These are phyloP conservation scores for Telenomus remus DNA, from an alignment of 1,140 invertebrate genomes.

Conservation along the genomic window DNA sequence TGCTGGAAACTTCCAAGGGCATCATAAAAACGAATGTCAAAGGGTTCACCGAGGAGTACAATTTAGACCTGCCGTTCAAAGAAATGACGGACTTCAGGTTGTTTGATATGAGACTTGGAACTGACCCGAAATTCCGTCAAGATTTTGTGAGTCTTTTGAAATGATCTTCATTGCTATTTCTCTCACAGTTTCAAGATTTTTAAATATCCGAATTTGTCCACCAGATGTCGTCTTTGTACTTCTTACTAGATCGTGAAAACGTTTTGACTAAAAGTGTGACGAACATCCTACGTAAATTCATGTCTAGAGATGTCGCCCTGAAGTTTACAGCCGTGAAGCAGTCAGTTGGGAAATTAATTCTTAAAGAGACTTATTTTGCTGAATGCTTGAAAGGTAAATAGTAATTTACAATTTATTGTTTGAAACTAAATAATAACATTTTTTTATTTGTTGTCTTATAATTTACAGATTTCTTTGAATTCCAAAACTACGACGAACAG, in stretches of 20 bases:
- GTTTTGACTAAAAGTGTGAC: constrained; percentile 51
- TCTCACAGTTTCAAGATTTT: no score
- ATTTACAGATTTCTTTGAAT: constrained; percentile 55
- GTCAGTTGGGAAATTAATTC: constrained; percentile 44
- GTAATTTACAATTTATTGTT: background rate
- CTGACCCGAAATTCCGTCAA: constrained; percentile 51
- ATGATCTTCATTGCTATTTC: no score
- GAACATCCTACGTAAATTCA: constrained; percentile 51
- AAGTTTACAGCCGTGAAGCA: constrained; percentile 52
- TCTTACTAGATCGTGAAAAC: constrained; percentile 53
- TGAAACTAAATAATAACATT: background rate
- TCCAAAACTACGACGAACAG: constrained; percentile 42
- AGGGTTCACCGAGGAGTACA: constrained; percentile 52
- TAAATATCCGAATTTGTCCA: constrained; percentile 7
- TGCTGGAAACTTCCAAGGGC: constrained; percentile 49
- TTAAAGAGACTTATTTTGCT: constrained; percentile 52
- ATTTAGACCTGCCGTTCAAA: constrained; percentile 54
- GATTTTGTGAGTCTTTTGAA: constrained; percentile 51
- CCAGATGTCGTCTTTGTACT: constrained; percentile 51
- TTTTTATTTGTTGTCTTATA: background rate
- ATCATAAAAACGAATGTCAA: constrained; percentile 53
- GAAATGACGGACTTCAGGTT: constrained; percentile 43
- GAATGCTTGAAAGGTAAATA: constrained; percentile 49
- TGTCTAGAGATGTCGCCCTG: constrained; percentile 51
- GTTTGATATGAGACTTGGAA: constrained; percentile 41